These are phyloP conservation scores for Altica lythri DNA, from an alignment of 2,888 invertebrate species.

Conservation along the genomic window DNA sequence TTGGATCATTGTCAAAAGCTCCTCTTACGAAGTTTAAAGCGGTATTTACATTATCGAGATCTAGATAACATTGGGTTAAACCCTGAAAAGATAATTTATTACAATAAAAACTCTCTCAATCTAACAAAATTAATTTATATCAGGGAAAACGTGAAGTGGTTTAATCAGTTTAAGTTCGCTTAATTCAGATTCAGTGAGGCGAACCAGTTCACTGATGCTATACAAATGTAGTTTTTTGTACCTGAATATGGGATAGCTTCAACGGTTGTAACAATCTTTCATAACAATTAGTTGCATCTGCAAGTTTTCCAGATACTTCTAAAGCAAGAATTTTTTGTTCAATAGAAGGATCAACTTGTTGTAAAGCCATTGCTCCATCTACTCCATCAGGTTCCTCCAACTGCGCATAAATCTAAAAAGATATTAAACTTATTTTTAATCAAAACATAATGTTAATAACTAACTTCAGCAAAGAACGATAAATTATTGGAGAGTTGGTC, in stretches of 20 bases:
- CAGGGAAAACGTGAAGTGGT: no score
- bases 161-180: no score
- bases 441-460: slow-evolving; percentile 3
- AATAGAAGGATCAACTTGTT: slow-evolving; percentile 75
- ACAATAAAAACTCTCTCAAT: no score
- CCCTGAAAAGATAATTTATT: slow-evolving; percentile 69
- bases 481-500: slow-evolving; percentile 64
- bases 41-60: slow-evolving; percentile 84
- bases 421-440: slow-evolving; percentile 1
- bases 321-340: slow-evolving; percentile 84
- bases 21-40: slow-evolving; percentile 78
- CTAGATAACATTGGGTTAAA: slow-evolving; percentile 84
- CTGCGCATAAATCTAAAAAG: slow-evolving; percentile 75
- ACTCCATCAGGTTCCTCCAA: slow-evolving; percentile 92
- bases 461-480: slow-evolving; percentile 64
- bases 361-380: slow-evolving; percentile 76
- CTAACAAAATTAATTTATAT: no score
- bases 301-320: slow-evolving; percentile 79
- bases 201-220: no score
- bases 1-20: slow-evolving; percentile 64
- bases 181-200: no score
- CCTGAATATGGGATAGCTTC: slow-evolving; percentile 57
- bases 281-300: slow-evolving; percentile 87
- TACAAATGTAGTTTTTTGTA: no score
- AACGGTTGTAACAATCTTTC: slow-evolving; percentile 71